These are phyloP conservation scores for Shinisaurus crocodilurus DNA, from an alignment of 2,113 vertebrate genomes.

Conservation along the genomic window DNA sequence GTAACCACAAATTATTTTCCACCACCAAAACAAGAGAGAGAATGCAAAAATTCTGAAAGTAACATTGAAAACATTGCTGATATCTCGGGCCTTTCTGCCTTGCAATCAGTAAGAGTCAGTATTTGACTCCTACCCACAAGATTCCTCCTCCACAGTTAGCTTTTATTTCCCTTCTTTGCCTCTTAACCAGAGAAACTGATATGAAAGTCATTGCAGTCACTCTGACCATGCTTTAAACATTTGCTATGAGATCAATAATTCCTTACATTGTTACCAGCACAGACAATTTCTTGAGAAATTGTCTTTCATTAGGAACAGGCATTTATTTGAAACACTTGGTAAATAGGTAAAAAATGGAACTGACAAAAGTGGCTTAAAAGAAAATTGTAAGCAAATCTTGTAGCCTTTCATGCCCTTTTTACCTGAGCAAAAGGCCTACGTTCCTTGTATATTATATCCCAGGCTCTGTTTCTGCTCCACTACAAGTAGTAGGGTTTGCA, in stretches of 20 bases:
- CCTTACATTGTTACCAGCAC: background rate
- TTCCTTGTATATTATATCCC: background rate
- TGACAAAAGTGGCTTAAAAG: background rate
- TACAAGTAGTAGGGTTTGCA: background rate
- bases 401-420: background rate
- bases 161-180: conserved; percentile 30
- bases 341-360: background rate
- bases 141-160: background rate
- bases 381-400: background rate
- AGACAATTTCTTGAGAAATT: background rate
- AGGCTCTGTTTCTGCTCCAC: no score
- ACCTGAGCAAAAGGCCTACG: background rate
- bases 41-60: background rate
- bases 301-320: background rate
- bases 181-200: background rate
- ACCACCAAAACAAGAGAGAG: background rate
- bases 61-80: background rate
- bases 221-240: background rate
- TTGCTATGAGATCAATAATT: background rate
- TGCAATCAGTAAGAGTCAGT: background rate
- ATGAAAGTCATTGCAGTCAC: background rate
- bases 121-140: background rate
- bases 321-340: background rate
- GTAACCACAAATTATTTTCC: background rate
- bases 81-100: fast-evolving